Base-by-base conservation (phyloP, 2,888 invertebrate species). In the Ormyrus rosae region DNA sequence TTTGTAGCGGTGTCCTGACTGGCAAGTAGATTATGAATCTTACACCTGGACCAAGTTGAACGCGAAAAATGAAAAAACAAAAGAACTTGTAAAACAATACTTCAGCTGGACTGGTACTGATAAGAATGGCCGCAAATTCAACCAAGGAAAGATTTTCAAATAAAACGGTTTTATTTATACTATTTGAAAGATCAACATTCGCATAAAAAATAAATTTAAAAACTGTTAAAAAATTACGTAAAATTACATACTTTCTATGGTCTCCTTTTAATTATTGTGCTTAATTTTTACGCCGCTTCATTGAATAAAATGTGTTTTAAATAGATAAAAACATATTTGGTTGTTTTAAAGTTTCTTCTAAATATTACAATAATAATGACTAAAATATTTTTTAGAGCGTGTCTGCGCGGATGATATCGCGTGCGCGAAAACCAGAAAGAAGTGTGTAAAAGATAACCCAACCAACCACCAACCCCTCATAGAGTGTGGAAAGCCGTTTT, bases 61-160 rank as follows among this genome's bases (percentile, higher is more conserved):
- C 91, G 92, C 97, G 45, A 92, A 93, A 83, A 93, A 93, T 75
- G 94, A 94, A 78, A 95, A 96, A 88, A 97, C 98, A 75, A 98
- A 97, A 93, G 93, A 95, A 85, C 91, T 98, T 78, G 97, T 99
- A 11, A 92, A 94, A 83, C 95, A 98, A 88, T 99, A 98, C 92
- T 96, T 99, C 91, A 94, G 96, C 63, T 98, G 98, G 98, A 93
- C 93, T 86, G 98, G 98, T 83, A 91, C 93, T 34, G 97, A 99
- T 91, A 96, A 96, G 90, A 91, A 93, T 72, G 99, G 98, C 81
- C 96, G 98, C 90, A 94, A 95, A 90, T 98, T 99, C 94, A 98
- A 98, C 93, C 98, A 99, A 93, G 99, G 99, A 92, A 99, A 99
- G 93, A 96, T 99, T 92, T 99, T 99, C 94, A 99, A 99, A 93